phyloP scores from a whole-genome alignment of 2,797 vertebrate genomes.

The Sebastes nivosus region DNA sequence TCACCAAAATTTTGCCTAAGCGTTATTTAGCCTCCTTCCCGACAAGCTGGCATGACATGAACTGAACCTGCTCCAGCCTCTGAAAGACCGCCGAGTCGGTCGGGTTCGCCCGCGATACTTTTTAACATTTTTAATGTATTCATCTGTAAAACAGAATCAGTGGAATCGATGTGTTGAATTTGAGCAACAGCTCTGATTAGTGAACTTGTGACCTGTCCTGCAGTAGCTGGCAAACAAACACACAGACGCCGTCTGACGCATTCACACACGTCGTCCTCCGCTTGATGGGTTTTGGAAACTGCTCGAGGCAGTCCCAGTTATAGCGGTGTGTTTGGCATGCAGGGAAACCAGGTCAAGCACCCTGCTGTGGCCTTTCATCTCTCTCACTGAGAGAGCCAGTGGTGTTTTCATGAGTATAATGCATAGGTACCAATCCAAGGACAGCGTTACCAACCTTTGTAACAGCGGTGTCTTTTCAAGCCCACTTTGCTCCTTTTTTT shows the following conservation, averaged over 20 bases:
- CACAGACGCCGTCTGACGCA: not conserved
- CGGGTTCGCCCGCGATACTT: rapidly evolving
- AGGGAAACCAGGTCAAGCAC: not conserved
- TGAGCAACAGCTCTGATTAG: not conserved
- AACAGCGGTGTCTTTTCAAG: not conserved
- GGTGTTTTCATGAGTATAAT: slow-evolving; percentile 12
- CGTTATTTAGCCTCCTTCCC: no score
- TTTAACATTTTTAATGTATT: not conserved
- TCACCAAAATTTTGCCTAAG: no score
- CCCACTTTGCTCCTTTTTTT: not conserved
- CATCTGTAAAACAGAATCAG: not conserved
- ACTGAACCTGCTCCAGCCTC: no score
- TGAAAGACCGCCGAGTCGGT: rapidly evolving
- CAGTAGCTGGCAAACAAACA: not conserved
- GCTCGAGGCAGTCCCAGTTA: not conserved
- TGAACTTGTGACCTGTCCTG: not conserved
- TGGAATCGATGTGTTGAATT: not conserved
- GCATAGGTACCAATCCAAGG: not conserved
- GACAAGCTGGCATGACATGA: no score
- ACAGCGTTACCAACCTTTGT: not conserved
- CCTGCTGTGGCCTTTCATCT: slow-evolving; percentile 23
- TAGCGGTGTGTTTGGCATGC: not conserved
- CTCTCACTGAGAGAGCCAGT: not conserved
- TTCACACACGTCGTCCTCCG: not conserved
- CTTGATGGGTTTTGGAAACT: not conserved